Percentiles rank a stretch among this genome's conserved stretches.
Conservation (phyloP, 2,797 vertebrate genomes). For the Hyperoplus lanceolatus region DNA sequence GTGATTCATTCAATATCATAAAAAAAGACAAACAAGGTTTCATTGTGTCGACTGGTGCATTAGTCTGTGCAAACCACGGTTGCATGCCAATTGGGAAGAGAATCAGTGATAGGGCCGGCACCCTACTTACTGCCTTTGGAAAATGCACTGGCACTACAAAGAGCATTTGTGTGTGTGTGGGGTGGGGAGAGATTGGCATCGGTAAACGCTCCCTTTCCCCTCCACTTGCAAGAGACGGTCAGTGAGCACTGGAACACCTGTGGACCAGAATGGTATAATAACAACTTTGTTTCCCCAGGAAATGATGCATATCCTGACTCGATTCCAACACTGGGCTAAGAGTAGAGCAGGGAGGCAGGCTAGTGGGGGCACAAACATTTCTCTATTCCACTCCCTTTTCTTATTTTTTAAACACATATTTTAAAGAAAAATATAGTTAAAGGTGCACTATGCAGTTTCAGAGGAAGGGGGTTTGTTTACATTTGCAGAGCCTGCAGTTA, state of each 20-base stretch:
- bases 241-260: constrained; percentile 80
- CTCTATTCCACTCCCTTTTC: constrained; percentile 33
- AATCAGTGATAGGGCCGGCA: constrained; percentile 67
- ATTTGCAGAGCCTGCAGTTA: too few relatives aligned
- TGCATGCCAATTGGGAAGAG: constrained; percentile 78
- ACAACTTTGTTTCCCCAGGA: constrained; percentile 80
- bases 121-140: constrained; percentile 73
- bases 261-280: constrained; percentile 76
- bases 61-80: constrained; percentile 67
- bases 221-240: constrained; percentile 59
- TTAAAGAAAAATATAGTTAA: background rate
- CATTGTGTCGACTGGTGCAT: constrained; percentile 71
- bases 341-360: constrained; percentile 64
- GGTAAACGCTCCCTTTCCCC: constrained; percentile 46
- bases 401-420: constrained; percentile 4
- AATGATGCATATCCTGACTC: constrained; percentile 77
- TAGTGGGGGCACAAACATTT: constrained; percentile 54
- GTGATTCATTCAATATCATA: constrained; percentile 71
- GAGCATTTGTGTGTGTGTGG: constrained; percentile 76
- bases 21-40: constrained; percentile 74
- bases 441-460: too few relatives aligned
- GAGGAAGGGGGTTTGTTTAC: too few relatives aligned
- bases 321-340: constrained; percentile 61
- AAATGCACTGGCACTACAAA: constrained; percentile 71
- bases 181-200: constrained; percentile 70